Evolutionary conservation across 2,888 invertebrate genomes (phyloP), one percentile per base, ranked within the genome.

Genomic region (Odontocolon sp.): DNA sequence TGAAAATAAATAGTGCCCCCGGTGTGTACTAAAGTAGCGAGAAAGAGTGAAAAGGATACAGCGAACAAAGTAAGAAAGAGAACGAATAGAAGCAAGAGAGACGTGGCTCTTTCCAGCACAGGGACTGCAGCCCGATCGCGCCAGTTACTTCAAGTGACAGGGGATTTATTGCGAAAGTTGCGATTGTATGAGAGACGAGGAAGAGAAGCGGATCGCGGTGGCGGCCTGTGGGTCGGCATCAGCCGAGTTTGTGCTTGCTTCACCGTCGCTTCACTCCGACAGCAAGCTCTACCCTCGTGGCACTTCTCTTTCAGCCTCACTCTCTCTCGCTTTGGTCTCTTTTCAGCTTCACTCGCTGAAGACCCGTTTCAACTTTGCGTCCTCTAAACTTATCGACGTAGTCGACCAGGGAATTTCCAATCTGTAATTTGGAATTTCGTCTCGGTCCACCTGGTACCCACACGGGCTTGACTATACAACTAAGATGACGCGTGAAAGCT

Each of bases 151-250:
- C 69, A 77, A 77, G 81, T 81, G 85, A 82, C 83, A 81, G 77
- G 75, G 66, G 83, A 85, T 85, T 85, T 85, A 85, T 85, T 85
- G 85, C 74, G 63, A 84, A 84, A 85, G 85, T 85, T 85, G 80
- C 81, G 81, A 84, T 83, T 83, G 83, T 84, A 84, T 81, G 82
- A 83, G 80, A 70, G 78, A 66, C 57, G 75, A 59, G 77, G 56
- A 45, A 70, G 72, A 63, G 71, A 50, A 71, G 56, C 42, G 59
- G 67, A 70, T 50, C 31, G 52, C 61, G 42, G 63, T 26, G 42
- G 59, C 38, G 61, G 63, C 61, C 52, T 56, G 57, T 18, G 66
- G 66, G 57, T 64, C 45, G 45, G 64, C 56, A 31, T 42, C 52
- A 69, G 45, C 56, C 47, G 21, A 63, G 76, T 67, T 66, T 71